phyloP scores from a whole-genome alignment of 2,888 invertebrate genomes.

The Temnothorax rugatulus region DNA sequence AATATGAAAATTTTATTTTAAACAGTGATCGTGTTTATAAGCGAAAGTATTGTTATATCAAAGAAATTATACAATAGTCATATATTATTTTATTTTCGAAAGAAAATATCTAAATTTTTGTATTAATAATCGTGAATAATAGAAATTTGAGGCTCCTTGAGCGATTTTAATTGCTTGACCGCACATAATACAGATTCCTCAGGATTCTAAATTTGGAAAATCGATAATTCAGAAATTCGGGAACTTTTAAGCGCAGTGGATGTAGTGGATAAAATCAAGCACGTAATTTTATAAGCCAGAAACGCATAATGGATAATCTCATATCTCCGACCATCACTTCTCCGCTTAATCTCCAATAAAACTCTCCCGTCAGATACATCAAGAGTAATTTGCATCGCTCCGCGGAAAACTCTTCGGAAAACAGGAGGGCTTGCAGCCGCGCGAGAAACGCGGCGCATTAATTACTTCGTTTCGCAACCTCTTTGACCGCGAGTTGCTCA shows the following conservation, averaged over 20 bases:
- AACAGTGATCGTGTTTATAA: background rate
- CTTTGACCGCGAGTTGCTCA: slow-evolving; percentile 33
- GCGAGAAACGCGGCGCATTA: slow-evolving; percentile 41
- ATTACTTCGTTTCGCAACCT: slow-evolving; percentile 49
- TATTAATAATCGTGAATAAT: background rate
- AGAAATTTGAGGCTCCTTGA: background rate
- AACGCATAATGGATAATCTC: slow-evolving; percentile 20
- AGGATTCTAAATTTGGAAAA: background rate
- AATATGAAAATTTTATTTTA: background rate
- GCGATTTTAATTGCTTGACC: background rate
- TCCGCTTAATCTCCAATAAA: slow-evolving; percentile 46
- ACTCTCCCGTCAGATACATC: slow-evolving; percentile 28
- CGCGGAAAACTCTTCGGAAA: slow-evolving; percentile 32
- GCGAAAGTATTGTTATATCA: background rate
- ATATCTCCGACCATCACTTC: slow-evolving; percentile 28
- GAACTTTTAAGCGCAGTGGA: background rate
- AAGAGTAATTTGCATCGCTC: slow-evolving; percentile 42
- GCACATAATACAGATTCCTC: background rate
- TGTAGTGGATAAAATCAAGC: slow-evolving; percentile 23
- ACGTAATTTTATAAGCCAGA: slow-evolving; percentile 16
- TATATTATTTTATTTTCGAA: background rate
- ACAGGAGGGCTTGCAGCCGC: slow-evolving; percentile 17
- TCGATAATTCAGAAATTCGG: background rate
- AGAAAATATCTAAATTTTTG: background rate
- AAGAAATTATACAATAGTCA: background rate